Evolutionary conservation across 92 coral and sea anemone species (phyloP).

Genomic region (Plumapathes pennacea): DNA sequence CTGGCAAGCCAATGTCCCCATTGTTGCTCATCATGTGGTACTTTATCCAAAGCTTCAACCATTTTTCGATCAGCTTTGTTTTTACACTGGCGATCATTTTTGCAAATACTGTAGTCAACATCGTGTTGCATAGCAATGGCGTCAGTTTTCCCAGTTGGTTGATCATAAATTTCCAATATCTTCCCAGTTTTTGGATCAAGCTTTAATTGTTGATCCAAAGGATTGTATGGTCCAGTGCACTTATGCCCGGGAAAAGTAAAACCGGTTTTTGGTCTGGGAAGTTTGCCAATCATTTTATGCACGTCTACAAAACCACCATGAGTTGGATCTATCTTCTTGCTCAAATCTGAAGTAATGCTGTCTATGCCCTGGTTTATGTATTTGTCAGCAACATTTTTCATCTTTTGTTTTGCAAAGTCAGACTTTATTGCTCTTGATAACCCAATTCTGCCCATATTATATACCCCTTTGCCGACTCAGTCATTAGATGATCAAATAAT

Average conservation of each 20-base stretch:
- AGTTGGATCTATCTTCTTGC: background rate
- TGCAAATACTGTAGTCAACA: conserved; percentile 15
- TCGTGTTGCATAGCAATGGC: conserved; percentile 43
- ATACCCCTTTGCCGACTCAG: background rate
- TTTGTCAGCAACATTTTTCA: conserved; percentile 1
- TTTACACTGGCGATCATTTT: background rate
- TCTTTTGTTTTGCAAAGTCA: background rate
- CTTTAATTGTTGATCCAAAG: conserved; percentile 12
- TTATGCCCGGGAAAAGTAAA: conserved; percentile 7
- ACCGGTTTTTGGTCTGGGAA: conserved; percentile 6
- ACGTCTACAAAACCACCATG: conserved; percentile 8
- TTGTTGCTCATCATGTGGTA: conserved; percentile 24
- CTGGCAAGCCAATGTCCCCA: conserved; percentile 37
- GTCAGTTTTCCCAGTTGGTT: conserved; percentile 30
- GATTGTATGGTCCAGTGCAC: conserved; percentile 16
- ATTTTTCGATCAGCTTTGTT: background rate
- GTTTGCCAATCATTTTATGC: conserved; percentile 7
- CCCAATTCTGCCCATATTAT: background rate
- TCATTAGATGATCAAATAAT: no score
- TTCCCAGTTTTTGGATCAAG: conserved; percentile 11
- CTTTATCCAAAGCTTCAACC: conserved; percentile 4
- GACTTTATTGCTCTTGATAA: background rate
- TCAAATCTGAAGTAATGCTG: background rate
- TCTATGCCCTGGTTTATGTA: conserved; percentile 2
- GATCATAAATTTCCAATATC: background rate